Percentiles rank a stretch among this genome's conserved stretches.
phyloP scores from a whole-genome alignment of 2,888 invertebrate species.

The Oegoconia quadripuncta region DNA sequence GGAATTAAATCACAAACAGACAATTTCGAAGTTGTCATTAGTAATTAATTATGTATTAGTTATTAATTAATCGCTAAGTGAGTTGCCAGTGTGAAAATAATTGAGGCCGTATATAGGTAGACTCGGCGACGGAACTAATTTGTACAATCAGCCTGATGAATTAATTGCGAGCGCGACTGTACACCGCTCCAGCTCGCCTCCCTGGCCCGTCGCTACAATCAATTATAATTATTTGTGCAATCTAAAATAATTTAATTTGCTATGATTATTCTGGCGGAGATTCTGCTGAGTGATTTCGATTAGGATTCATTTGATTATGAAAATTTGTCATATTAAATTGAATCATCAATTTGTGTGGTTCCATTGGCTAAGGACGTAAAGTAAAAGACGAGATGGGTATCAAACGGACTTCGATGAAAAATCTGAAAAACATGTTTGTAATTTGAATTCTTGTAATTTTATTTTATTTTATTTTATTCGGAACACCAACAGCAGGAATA shows the following conservation, averaged over 20 bases:
- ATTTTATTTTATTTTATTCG: too few relatives aligned
- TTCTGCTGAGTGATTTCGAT: too few relatives aligned
- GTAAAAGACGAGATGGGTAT: too few relatives aligned
- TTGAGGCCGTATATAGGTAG: constrained; percentile 26
- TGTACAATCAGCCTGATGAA: constrained; percentile 25
- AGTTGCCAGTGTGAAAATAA: constrained; percentile 28
- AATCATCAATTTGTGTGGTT: too few relatives aligned
- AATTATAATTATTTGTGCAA: neutral
- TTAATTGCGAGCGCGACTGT: constrained; percentile 24
- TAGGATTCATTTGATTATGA: too few relatives aligned
- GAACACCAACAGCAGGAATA: too few relatives aligned
- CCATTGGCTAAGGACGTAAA: too few relatives aligned
- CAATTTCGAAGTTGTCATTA: neutral
- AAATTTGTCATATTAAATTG: too few relatives aligned
- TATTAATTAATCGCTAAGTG: neutral
- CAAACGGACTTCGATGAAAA: too few relatives aligned
- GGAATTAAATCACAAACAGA: neutral
- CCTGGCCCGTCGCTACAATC: neutral
- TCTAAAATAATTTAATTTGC: neutral
- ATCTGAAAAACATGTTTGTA: too few relatives aligned
- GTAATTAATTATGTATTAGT: neutral
- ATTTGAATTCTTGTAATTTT: too few relatives aligned
- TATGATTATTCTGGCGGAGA: too few relatives aligned
- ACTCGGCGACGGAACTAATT: constrained; percentile 19
- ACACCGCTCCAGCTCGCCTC: constrained; percentile 8